Evolutionary conservation across 2,888 invertebrate genomes (phyloP).

Genomic region (Synergus japonicus): DNA sequence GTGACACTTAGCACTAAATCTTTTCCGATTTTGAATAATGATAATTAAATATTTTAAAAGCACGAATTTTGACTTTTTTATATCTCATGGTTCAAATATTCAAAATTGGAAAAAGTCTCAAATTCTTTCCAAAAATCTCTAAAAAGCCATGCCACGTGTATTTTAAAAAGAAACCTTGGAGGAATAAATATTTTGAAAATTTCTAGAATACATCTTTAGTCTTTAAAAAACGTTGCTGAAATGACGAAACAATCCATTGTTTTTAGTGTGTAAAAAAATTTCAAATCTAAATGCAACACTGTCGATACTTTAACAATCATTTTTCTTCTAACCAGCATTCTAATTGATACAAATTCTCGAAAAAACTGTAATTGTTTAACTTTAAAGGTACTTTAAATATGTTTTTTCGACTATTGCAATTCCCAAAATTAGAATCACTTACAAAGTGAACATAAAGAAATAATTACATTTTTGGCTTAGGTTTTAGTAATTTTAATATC

Average conservation of each 20-base stretch:
- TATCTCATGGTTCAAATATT: neutral
- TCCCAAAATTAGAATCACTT: too few species aligned
- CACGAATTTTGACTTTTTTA: neutral
- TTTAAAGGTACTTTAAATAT: too few species aligned
- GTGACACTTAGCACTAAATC: neutral
- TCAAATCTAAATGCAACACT: neutral
- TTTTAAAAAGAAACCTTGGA: neutral
- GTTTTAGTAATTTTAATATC: neutral
- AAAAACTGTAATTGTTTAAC: too few species aligned
- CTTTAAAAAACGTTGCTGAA: neutral
- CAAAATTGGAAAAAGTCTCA: neutral
- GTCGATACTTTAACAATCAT: neutral
- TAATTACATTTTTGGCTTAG: neutral
- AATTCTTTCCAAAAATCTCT: neutral
- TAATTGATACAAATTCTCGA: too few species aligned
- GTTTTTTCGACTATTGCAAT: too few species aligned
- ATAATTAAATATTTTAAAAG: too few species aligned
- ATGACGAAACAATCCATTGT: conserved; percentile 11
- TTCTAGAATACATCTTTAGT: neutral
- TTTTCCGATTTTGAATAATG: neutral
- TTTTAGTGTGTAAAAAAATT: neutral
- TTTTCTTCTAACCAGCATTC: too few species aligned
- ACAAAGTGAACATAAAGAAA: neutral
- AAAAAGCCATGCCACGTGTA: conserved; percentile 5
- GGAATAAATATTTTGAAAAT: neutral